Evolutionary conservation across 2,113 vertebrate species (phyloP).

Genomic region (Myxocyprinus asiaticus): DNA sequence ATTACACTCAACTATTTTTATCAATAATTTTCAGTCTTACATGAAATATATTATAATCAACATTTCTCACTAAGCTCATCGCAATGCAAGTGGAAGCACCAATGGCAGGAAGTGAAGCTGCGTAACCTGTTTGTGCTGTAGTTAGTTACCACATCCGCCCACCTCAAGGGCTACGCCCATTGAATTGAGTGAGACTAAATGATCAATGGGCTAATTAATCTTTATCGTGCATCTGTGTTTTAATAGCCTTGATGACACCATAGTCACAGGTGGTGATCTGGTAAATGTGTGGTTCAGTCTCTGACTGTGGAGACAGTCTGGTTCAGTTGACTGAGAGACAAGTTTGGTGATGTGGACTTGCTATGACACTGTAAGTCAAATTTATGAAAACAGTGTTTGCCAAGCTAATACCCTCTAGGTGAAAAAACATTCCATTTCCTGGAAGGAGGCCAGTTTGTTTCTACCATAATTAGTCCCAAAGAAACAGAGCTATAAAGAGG

Average conservation of each 20-base stretch:
- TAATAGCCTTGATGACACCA: not conserved
- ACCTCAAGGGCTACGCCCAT: not conserved
- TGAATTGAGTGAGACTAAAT: not conserved
- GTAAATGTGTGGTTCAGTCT: not conserved
- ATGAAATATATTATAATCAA: too few species aligned
- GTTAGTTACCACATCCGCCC: not conserved
- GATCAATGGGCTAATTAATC: slow-evolving; percentile 22
- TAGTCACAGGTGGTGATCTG: slow-evolving; percentile 13
- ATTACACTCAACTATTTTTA: too few species aligned
- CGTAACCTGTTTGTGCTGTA: not conserved
- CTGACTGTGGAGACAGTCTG: not conserved
- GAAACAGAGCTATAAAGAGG: not conserved
- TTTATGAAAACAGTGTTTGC: slow-evolving; percentile 31
- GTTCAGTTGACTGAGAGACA: slow-evolving; percentile 6
- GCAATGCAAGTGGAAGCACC: not conserved
- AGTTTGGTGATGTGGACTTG: slow-evolving; percentile 10
- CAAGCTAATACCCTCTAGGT: slow-evolving; percentile 15
- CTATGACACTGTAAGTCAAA: slow-evolving; percentile 6
- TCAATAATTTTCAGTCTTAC: too few species aligned
- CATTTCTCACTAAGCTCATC: too few species aligned
- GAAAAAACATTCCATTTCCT: slow-evolving; percentile 26
- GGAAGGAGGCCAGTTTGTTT: slow-evolving; percentile 6
- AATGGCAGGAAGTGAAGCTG: not conserved
- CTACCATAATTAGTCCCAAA: slow-evolving; percentile 35
- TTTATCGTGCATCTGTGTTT: slow-evolving; percentile 16